Evolutionary conservation across 2,797 vertebrate species (phyloP).

Genomic region (Ibycter americanus): DNA sequence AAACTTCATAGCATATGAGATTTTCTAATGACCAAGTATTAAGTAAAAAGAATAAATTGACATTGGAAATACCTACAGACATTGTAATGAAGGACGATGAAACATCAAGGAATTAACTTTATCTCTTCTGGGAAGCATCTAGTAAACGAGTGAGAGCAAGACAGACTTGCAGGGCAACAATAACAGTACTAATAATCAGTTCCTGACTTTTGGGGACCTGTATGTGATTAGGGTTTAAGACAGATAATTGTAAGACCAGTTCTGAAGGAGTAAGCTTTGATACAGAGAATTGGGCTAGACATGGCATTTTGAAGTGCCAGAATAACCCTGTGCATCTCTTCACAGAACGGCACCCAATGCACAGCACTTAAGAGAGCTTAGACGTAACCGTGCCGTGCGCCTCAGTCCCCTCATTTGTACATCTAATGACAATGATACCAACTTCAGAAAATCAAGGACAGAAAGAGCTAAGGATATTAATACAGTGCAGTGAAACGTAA

Average conservation of each 20-base stretch:
- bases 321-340: neutral
- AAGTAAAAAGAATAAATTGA: neutral
- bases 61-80: neutral
- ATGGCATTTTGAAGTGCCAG: accelerated
- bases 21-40: neutral
- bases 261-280: neutral
- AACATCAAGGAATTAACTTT: neutral
- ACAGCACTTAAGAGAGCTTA: neutral
- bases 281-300: accelerated
- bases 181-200: neutral
- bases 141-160: neutral
- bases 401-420: neutral
- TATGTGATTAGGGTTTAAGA: neutral
- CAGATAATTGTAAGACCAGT: neutral
- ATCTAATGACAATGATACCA: neutral
- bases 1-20: neutral
- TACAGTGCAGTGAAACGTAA: accelerated
- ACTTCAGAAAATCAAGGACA: neutral
- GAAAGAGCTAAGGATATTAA: neutral
- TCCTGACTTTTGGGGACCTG: neutral
- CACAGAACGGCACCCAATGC: neutral
- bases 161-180: neutral
- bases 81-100: neutral
- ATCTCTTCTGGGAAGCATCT: neutral
- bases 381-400: accelerated